These are phyloP conservation scores for Pseudopipra pipra DNA, from an alignment of 2,113 vertebrate genomes.

Conservation along the genomic window DNA sequence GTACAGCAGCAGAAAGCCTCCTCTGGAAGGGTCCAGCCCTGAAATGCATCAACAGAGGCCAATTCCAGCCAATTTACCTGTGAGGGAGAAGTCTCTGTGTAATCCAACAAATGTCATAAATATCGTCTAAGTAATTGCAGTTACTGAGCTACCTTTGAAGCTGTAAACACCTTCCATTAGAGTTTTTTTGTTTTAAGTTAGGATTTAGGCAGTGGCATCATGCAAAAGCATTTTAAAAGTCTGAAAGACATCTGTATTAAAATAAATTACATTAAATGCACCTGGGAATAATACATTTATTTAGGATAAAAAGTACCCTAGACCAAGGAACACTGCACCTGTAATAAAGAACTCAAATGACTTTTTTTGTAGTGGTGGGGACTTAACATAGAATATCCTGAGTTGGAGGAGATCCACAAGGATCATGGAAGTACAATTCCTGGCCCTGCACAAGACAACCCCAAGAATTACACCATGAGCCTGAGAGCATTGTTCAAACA, in stretches of 20 bases:
- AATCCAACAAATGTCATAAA: background rate
- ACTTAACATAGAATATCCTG: background rate
- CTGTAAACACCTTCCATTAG: background rate
- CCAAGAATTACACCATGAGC: background rate
- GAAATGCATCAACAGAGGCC: background rate
- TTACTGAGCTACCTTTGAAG: background rate
- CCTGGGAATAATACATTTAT: background rate
- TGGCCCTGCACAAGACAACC: background rate
- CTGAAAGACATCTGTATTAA: background rate
- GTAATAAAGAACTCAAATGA: background rate
- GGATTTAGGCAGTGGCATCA: background rate
- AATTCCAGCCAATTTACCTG: background rate
- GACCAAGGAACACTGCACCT: background rate
- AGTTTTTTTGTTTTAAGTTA: background rate
- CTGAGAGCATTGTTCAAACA: background rate
- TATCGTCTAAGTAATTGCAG: background rate
- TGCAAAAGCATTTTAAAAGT: background rate
- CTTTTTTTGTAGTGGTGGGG: background rate
- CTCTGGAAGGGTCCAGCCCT: background rate
- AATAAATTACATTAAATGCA: background rate
- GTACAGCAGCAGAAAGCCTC: background rate
- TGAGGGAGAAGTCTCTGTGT: background rate
- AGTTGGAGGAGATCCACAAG: background rate
- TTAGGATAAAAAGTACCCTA: background rate
- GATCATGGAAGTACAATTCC: background rate